These are phyloP conservation scores for Eubucco bourcierii DNA, from an alignment of 2,113 vertebrate genomes.

Conservation along the genomic window DNA sequence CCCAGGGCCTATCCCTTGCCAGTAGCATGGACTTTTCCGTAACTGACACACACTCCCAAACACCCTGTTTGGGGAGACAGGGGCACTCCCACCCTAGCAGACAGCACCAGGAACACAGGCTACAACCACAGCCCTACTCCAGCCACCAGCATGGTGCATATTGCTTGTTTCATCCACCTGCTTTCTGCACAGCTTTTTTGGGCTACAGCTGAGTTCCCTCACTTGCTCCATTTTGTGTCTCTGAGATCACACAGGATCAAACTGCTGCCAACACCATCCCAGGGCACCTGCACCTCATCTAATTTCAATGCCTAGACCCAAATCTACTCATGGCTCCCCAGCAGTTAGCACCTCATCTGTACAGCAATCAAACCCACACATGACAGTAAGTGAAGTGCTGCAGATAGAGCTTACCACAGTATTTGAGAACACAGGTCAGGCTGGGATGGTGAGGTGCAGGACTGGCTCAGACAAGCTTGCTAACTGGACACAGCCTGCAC, in stretches of 20 bases:
- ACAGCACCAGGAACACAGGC: accelerated
- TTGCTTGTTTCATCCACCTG: neutral
- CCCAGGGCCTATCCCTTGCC: neutral
- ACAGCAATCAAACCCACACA: neutral
- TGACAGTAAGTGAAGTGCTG: neutral
- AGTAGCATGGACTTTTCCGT: neutral
- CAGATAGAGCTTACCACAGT: neutral
- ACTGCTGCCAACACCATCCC: neutral
- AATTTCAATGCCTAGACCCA: neutral
- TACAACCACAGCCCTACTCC: neutral
- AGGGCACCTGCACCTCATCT: neutral
- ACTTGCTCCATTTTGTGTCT: accelerated
- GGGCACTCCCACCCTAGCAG: neutral
- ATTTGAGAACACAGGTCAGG: neutral
- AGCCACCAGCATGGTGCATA: no score
- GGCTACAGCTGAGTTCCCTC: accelerated
- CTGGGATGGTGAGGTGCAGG: neutral
- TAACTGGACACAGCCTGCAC: neutral
- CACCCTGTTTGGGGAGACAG: neutral
- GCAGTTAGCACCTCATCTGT: neutral
- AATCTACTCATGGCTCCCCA: accelerated
- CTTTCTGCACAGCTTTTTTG: accelerated
- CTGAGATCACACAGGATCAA: neutral
- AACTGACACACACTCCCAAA: accelerated
- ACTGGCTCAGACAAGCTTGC: neutral